Conservation (phyloP, 2,888 invertebrate species). For the Brachypalpus laphriformis region DNA sequence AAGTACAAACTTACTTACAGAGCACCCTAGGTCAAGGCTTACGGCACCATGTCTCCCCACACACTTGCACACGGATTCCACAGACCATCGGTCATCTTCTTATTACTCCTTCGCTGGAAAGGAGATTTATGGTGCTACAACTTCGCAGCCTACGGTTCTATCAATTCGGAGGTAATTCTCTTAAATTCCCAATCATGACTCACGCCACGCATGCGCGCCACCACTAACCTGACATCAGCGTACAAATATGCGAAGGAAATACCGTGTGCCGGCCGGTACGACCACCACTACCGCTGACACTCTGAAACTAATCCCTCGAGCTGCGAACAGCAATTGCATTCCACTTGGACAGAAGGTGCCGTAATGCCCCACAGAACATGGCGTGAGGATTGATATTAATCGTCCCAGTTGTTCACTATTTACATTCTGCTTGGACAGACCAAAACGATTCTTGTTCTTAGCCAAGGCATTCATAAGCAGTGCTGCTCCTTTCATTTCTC, state of each 20-base stretch:
- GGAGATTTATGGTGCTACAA: conserved; percentile 38
- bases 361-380: conserved; percentile 64
- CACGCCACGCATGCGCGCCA: conserved; percentile 41
- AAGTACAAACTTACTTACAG: conserved; percentile 7
- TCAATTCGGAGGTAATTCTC: conserved; percentile 24
- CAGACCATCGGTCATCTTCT: conserved; percentile 55
- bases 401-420: conserved; percentile 27
- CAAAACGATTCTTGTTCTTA: conserved; percentile 33
- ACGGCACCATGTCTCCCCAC: conserved; percentile 17
- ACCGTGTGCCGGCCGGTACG: not conserved
- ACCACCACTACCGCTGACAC: not conserved
- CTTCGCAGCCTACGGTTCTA: not conserved
- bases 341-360: conserved; percentile 67
- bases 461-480: conserved; percentile 33
- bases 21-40: conserved; percentile 68
- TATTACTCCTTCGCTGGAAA: conserved; percentile 24
- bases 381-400: conserved; percentile 70
- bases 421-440: not conserved
- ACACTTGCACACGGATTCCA: conserved; percentile 7
- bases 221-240: conserved; percentile 57
- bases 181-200: conserved; percentile 27
- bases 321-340: conserved; percentile 40
- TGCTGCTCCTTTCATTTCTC: conserved; percentile 56
- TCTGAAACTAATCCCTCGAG: conserved; percentile 10
- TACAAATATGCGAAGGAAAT: conserved; percentile 63